Evolutionary conservation across 2,888 invertebrate species (phyloP).

Genomic region (Hanleya hanleyi): DNA sequence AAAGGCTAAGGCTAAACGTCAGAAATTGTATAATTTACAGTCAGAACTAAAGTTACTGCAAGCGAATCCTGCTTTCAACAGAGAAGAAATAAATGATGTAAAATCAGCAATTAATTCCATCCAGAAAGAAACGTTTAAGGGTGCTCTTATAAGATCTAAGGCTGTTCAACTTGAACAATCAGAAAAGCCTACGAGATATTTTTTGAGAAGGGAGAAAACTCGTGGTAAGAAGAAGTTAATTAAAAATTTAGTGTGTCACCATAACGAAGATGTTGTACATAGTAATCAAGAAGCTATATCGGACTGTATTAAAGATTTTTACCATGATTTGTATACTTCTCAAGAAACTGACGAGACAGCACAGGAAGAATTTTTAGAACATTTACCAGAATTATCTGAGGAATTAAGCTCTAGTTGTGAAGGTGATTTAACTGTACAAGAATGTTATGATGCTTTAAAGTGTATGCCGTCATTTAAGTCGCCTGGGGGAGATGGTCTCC

Average conservation of each 20-base stretch:
- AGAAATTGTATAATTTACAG: too few species aligned
- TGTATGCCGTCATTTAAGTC: not conserved
- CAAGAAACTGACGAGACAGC: not conserved
- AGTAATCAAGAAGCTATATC: not conserved
- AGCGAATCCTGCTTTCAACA: not conserved
- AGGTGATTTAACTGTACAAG: not conserved
- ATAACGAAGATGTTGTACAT: not conserved
- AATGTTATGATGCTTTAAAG: not conserved
- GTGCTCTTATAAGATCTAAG: not conserved
- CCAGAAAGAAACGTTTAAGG: not conserved
- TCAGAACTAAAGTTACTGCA: too few species aligned
- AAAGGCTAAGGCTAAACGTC: too few species aligned
- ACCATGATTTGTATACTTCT: not conserved
- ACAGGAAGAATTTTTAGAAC: not conserved
- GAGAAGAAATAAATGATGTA: not conserved
- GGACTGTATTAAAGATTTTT: not conserved
- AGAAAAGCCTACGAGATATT: constrained; percentile 1
- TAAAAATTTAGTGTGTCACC: not conserved
- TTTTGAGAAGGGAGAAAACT: not conserved
- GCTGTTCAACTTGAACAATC: not conserved
- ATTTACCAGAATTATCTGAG: not conserved
- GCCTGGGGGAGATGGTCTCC: not conserved
- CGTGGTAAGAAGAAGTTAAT: not conserved
- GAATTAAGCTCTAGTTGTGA: not conserved
- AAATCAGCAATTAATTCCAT: not conserved